Conservation (phyloP, 2,888 invertebrate genomes). For the Hemistola chrysoprasaria region DNA sequence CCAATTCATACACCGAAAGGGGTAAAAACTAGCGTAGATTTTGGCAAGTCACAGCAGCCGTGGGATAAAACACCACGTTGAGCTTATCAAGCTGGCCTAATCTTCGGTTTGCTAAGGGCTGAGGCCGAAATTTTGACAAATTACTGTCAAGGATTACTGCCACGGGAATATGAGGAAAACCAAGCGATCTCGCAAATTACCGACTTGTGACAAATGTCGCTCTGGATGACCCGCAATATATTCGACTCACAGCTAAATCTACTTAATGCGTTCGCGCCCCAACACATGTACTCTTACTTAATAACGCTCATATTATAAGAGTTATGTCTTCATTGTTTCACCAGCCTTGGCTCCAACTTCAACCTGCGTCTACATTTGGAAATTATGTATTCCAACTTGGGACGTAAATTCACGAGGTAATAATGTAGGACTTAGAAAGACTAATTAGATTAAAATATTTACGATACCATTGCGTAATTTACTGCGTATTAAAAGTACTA, state of each 20-base stretch:
- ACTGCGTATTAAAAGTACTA: too few relatives aligned
- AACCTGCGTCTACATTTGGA: slow-evolving; percentile 15
- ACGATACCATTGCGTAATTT: slow-evolving; percentile 6
- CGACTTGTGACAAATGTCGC: slow-evolving; percentile 58
- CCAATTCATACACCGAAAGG: slow-evolving; percentile 7
- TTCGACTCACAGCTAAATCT: slow-evolving; percentile 17
- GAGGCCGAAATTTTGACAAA: slow-evolving; percentile 69
- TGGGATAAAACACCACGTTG: slow-evolving; percentile 51
- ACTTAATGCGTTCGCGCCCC: slow-evolving; percentile 10
- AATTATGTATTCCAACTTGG: slow-evolving; percentile 26
- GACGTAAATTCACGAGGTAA: slow-evolving; percentile 24
- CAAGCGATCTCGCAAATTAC: slow-evolving; percentile 64
- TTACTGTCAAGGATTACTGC: slow-evolving; percentile 60
- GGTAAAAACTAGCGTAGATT: slow-evolving; percentile 19
- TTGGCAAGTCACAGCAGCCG: slow-evolving; percentile 27
- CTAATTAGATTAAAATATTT: slow-evolving; percentile 23
- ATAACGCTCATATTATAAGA: slow-evolving; percentile 18
- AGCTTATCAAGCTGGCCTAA: slow-evolving; percentile 54
- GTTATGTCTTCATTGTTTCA: slow-evolving; percentile 23
- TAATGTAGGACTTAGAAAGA: slow-evolving; percentile 20
- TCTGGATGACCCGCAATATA: slow-evolving; percentile 55
- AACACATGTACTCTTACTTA: slow-evolving; percentile 10
- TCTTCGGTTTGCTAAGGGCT: slow-evolving; percentile 34
- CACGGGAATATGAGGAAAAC: slow-evolving; percentile 65
- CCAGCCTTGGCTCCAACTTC: slow-evolving; percentile 15